Percentiles rank a stretch among this genome's conserved stretches.
Evolutionary conservation across 2,888 invertebrate species (phyloP).

Genomic region (Seladonia tumulorum): DNA sequence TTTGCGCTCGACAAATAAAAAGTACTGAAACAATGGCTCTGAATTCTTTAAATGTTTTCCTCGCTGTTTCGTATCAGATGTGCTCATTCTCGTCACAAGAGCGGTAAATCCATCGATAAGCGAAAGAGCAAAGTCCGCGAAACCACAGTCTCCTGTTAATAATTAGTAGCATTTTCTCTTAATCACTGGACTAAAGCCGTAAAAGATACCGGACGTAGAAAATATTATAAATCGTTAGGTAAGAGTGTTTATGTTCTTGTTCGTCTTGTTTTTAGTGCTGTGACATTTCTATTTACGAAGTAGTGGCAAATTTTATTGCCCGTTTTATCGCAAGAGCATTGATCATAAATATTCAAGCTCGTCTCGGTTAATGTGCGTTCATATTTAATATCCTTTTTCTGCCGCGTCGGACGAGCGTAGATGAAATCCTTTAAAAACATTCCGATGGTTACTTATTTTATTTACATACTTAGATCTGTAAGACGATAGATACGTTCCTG

Average conservation of each 20-base stretch:
- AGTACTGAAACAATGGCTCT: neutral
- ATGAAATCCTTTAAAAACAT: neutral
- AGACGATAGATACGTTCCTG: neutral
- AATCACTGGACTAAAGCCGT: neutral
- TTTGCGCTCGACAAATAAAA: neutral
- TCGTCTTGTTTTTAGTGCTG: neutral
- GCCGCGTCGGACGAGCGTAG: neutral
- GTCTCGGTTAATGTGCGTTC: neutral
- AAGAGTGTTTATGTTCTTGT: neutral
- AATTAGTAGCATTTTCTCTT: neutral
- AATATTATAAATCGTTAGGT: neutral
- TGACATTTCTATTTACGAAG: neutral
- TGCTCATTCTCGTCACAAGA: neutral
- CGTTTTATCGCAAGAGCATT: neutral
- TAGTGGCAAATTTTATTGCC: neutral
- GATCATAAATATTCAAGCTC: constrained; percentile 11
- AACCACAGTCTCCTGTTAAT: neutral
- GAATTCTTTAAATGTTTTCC: neutral
- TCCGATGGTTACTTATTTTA: neutral
- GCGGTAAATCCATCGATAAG: neutral
- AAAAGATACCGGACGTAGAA: neutral
- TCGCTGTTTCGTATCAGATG: neutral
- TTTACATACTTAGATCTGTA: neutral
- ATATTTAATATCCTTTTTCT: neutral
- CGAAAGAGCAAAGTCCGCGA: neutral